phyloP scores from a whole-genome alignment of 2,888 invertebrate species.

The Myopa testacea region DNA sequence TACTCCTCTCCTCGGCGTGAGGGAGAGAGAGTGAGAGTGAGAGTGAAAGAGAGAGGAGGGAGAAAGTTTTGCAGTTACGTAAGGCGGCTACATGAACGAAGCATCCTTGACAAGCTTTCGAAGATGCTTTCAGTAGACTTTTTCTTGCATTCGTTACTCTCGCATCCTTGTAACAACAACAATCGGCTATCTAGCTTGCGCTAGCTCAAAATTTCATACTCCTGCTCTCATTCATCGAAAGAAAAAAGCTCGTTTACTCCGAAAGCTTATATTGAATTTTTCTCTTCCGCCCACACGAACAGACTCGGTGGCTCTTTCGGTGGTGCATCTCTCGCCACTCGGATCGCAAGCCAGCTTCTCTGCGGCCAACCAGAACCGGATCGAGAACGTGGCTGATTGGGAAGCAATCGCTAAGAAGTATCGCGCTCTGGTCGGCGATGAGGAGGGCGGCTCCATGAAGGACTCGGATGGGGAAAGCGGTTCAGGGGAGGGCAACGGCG shows the following conservation, averaged over 20 bases:
- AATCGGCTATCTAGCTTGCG: conserved; percentile 51
- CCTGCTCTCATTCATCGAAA: conserved; percentile 1
- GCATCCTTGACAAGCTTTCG: not conserved
- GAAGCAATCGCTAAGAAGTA: conserved; percentile 90
- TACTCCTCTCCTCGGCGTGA: not conserved
- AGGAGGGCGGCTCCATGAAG: conserved; percentile 69
- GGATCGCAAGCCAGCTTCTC: conserved; percentile 88
- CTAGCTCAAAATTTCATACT: conserved; percentile 58
- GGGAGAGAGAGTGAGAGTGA: not conserved
- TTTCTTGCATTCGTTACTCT: no score
- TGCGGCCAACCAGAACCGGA: conserved; percentile 77
- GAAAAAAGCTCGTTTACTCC: not conserved
- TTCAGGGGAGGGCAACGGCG: conserved; percentile 59
- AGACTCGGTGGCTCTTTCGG: conserved; percentile 83
- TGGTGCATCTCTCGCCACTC: conserved; percentile 84
- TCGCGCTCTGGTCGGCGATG: conserved; percentile 79
- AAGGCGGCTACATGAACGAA: not conserved
- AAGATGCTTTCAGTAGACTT: no score
- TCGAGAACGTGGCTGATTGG: conserved; percentile 93
- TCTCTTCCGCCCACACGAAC: conserved; percentile 43
- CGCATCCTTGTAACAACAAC: not conserved
- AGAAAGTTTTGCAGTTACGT: conserved; percentile 26
- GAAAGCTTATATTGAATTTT: conserved; percentile 39
- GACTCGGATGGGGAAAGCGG: conserved; percentile 67
- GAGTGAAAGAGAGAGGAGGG: not conserved